phyloP scores from a whole-genome alignment of 2,797 vertebrate genomes.

The Propithecus deckenii region DNA sequence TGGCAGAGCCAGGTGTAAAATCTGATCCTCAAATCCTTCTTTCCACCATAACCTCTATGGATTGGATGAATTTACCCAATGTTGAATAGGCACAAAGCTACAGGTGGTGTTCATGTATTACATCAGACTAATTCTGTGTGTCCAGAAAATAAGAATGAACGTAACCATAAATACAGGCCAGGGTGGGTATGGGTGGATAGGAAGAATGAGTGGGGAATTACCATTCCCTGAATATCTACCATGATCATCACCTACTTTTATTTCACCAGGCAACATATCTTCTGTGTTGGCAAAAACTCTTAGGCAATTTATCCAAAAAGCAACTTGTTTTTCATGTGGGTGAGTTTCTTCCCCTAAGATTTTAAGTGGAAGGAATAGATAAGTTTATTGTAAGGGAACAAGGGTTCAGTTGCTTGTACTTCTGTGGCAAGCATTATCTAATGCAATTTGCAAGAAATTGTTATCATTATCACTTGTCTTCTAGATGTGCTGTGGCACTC shows the following conservation, averaged over 20 bases:
- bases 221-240: background rate
- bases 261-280: background rate
- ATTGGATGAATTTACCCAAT: background rate
- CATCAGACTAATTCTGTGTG: background rate
- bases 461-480: slow-evolving; percentile 58
- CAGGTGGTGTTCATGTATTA: background rate
- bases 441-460: slow-evolving; percentile 71
- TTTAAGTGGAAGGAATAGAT: slow-evolving; percentile 75
- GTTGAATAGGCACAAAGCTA: background rate
- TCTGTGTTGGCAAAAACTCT: background rate
- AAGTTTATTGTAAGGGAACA: slow-evolving; percentile 77
- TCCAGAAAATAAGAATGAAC: background rate
- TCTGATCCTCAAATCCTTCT: background rate
- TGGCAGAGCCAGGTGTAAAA: background rate
- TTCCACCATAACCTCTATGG: background rate
- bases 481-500: background rate
- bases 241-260: background rate
- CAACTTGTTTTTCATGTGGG: slow-evolving; percentile 30
- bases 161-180: background rate
- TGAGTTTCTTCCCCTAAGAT: slow-evolving; percentile 73
- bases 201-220: background rate
- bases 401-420: slow-evolving; percentile 58
- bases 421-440: slow-evolving; percentile 63
- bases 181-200: background rate
- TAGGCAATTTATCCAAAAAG: background rate